These are phyloP conservation scores for Punctoribates punctum DNA, from an alignment of 2,888 invertebrate species.

Conservation along the genomic window DNA sequence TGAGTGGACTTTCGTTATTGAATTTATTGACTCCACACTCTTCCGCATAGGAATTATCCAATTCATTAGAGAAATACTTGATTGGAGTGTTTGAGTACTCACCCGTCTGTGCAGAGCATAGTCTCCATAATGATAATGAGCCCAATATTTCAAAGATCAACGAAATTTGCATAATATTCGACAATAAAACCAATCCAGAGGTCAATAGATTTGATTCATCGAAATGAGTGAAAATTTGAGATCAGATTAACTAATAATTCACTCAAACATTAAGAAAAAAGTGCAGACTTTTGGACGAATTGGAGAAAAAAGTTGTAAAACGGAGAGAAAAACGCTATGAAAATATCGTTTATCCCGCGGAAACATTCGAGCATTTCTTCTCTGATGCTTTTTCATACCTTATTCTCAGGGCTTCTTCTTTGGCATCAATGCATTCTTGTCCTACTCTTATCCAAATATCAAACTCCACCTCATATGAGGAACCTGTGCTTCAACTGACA, in stretches of 20 bases:
- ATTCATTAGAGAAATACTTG: not conserved
- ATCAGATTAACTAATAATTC: not conserved
- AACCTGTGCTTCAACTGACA: slow-evolving; percentile 34
- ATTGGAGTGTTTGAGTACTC: not conserved
- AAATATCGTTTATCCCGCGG: not conserved
- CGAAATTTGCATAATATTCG: slow-evolving; percentile 30
- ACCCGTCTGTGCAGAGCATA: not conserved
- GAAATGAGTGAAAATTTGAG: slow-evolving; percentile 10
- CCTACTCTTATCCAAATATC: slow-evolving; percentile 26
- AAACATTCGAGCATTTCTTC: slow-evolving; percentile 22
- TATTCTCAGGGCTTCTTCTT: not conserved
- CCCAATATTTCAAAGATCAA: slow-evolving; percentile 7
- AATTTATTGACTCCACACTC: slow-evolving; percentile 44
- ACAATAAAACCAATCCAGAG: not conserved
- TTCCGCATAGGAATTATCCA: not conserved
- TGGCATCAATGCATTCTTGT: slow-evolving; percentile 10
- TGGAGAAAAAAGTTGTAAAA: not conserved
- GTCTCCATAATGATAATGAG: slow-evolving; percentile 10
- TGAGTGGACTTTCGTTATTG: slow-evolving; percentile 46
- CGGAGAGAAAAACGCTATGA: not conserved
- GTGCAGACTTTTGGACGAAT: not conserved
- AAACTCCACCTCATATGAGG: slow-evolving; percentile 37
- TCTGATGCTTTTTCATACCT: slow-evolving; percentile 1
- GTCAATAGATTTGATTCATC: not conserved
- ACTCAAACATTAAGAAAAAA: not conserved